These are phyloP conservation scores for Thomomys bottae DNA, from an alignment of 2,113 vertebrate genomes.

Conservation along the genomic window DNA sequence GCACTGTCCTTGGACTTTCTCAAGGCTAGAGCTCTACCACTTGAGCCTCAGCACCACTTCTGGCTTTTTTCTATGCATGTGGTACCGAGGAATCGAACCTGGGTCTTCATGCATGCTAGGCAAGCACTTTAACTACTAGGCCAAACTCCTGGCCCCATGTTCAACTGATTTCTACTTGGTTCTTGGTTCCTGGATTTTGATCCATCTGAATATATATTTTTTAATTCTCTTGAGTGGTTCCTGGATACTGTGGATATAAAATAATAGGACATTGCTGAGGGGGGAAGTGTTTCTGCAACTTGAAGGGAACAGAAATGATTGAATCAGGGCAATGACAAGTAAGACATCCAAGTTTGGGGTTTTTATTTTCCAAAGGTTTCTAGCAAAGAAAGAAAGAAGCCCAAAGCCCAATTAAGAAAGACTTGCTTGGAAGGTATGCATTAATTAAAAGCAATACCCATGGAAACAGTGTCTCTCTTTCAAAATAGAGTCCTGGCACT, in stretches of 20 bases:
- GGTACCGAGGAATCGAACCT: no score
- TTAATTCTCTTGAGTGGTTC: background rate
- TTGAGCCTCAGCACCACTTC: no score
- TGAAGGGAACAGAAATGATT: background rate
- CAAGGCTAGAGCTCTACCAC: no score
- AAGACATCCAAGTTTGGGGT: conserved; percentile 1
- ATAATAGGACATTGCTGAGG: background rate
- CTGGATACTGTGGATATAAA: conserved; percentile 30
- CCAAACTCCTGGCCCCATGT: no score
- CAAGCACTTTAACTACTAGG: no score
- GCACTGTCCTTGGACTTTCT: no score
- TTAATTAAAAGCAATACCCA: background rate
- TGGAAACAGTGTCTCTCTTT: conserved; percentile 31
- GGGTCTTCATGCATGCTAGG: no score
- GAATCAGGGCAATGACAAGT: conserved; percentile 7
- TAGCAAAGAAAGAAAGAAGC: conserved; percentile 32
- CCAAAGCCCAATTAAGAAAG: conserved; percentile 12
- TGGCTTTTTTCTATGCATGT: no score
- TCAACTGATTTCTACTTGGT: conserved; percentile 10
- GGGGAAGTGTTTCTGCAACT: background rate
- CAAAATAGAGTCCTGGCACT: background rate
- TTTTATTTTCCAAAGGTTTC: conserved; percentile 43
- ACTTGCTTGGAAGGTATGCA: background rate
- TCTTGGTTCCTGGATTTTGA: background rate
- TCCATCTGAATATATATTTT: conserved; percentile 15